These are phyloP conservation scores for Osmoderma eremita DNA, from an alignment of 2,888 invertebrate genomes.

Conservation along the genomic window DNA sequence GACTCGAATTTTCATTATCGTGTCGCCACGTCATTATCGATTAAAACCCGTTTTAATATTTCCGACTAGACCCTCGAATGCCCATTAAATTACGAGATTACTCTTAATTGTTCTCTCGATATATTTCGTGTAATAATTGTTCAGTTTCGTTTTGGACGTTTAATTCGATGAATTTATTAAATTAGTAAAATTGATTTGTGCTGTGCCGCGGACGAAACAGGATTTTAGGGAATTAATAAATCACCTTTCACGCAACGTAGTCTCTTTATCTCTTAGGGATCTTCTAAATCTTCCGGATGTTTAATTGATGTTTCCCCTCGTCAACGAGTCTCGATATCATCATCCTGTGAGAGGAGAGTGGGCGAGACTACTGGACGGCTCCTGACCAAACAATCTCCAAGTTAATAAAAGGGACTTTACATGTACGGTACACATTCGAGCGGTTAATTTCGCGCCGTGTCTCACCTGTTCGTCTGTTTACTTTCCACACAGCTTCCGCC, in stretches of 20 bases:
- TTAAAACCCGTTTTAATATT: constrained; percentile 10
- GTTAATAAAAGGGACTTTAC: constrained; percentile 38
- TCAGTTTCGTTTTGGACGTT: neutral
- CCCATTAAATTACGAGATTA: constrained; percentile 5
- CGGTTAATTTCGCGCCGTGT: constrained; percentile 29
- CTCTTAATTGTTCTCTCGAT: constrained; percentile 15
- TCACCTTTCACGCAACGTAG: no score
- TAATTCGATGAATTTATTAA: no score
- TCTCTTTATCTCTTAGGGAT: neutral
- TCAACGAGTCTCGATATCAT: constrained; percentile 29
- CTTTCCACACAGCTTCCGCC: constrained; percentile 40
- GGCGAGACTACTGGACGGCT: neutral
- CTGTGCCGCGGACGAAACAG: no score
- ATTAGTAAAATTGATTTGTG: no score
- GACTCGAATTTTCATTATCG: constrained; percentile 24
- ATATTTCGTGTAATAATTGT: constrained; percentile 15
- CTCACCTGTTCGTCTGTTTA: constrained; percentile 37
- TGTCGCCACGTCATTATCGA: constrained; percentile 16
- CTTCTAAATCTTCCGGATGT: constrained; percentile 22
- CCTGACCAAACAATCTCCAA: constrained; percentile 35
- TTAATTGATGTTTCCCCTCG: constrained; percentile 31
- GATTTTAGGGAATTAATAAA: no score
- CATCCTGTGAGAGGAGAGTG: constrained; percentile 1
- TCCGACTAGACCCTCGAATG: constrained; percentile 9
- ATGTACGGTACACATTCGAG: constrained; percentile 34